These are phyloP conservation scores for Synodontis membranacea DNA, from an alignment of 2,113 vertebrate genomes.

Conservation along the genomic window DNA sequence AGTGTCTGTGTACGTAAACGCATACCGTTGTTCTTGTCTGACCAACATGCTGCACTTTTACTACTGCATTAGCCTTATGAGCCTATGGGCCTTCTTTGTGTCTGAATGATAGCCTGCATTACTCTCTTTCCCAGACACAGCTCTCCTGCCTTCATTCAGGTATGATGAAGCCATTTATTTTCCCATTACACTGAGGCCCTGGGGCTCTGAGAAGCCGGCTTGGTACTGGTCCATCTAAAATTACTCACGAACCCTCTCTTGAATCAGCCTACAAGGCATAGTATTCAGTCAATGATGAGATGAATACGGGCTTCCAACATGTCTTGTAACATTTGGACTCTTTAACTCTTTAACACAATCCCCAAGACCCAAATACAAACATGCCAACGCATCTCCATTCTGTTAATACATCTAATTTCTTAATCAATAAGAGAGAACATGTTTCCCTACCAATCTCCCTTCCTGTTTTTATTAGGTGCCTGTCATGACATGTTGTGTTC, in stretches of 20 bases:
- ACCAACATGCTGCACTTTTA: not conserved
- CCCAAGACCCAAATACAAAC: not conserved
- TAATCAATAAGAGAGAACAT: not conserved
- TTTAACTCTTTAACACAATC: not conserved
- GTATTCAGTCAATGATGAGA: not conserved
- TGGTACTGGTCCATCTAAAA: conserved; percentile 12
- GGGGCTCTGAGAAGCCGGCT: not conserved
- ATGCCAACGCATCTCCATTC: not conserved
- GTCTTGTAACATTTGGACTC: not conserved
- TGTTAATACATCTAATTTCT: not conserved
- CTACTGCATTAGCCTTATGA: not conserved
- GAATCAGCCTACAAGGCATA: conserved; percentile 4
- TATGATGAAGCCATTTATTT: conserved; percentile 68
- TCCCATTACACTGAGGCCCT: conserved; percentile 59
- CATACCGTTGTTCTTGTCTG: not conserved
- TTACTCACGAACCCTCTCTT: not conserved
- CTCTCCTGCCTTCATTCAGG: conserved; percentile 12
- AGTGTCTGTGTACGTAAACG: not conserved
- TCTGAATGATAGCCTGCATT: conserved; percentile 61
- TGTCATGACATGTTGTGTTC: not conserved
- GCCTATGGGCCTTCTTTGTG: conserved; percentile 37
- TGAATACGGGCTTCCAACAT: not conserved
- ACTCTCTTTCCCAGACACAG: not conserved
- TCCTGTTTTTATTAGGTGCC: not conserved
- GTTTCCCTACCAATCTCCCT: not conserved